Evolutionary conservation across 2,113 vertebrate species (phyloP).

Genomic region (Uropsilus gracilis): DNA sequence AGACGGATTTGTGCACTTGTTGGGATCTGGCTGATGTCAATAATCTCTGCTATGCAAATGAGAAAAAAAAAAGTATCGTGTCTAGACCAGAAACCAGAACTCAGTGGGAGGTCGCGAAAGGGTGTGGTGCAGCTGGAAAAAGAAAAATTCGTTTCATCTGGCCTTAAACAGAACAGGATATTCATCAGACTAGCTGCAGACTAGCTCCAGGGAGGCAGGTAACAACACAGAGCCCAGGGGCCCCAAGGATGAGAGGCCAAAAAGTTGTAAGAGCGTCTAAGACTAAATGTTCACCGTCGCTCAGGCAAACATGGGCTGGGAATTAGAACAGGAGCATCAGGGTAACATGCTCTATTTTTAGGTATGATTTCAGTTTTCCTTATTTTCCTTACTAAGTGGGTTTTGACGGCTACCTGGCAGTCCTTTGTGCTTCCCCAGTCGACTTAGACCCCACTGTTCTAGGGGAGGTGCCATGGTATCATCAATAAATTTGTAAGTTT

Average conservation of each 20-base stretch:
- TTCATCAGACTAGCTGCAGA: constrained; percentile 77
- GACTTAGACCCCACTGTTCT: not conserved
- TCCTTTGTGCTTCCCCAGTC: not conserved
- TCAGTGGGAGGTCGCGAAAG: constrained; percentile 77
- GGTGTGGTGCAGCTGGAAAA: constrained; percentile 73
- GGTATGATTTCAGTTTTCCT: not conserved
- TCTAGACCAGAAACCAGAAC: constrained; percentile 81
- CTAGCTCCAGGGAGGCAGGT: constrained; percentile 59
- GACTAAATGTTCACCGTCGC: not conserved
- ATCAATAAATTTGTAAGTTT: too few relatives aligned
- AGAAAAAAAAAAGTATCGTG: constrained; percentile 50
- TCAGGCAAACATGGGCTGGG: not conserved
- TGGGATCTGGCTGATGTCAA: constrained; percentile 62
- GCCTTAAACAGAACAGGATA: constrained; percentile 69
- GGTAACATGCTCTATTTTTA: not conserved
- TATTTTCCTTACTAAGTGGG: not conserved
- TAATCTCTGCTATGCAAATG: constrained; percentile 75
- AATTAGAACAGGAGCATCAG: not conserved
- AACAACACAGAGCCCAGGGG: constrained; percentile 42
- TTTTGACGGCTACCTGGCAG: not conserved
- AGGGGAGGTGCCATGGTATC: too few relatives aligned
- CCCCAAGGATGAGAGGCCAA: constrained; percentile 38
- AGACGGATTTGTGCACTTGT: not conserved
- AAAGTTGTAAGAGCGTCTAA: not conserved
- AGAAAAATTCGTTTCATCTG: constrained; percentile 74